These are phyloP conservation scores for Odontesthes bonariensis DNA, from an alignment of 2,113 vertebrate genomes.

Conservation along the genomic window DNA sequence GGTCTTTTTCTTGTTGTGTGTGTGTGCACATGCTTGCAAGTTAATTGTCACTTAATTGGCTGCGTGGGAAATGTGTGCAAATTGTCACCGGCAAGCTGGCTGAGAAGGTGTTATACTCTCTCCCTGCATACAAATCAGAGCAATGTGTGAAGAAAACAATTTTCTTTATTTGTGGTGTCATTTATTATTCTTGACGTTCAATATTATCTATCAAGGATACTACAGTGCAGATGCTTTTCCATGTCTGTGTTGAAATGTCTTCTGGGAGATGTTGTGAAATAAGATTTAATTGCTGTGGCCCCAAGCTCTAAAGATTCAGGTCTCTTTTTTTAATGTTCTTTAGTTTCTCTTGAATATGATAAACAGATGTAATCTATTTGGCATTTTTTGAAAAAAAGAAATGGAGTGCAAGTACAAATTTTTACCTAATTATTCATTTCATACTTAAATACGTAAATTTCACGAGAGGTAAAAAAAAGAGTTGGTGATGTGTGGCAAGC, in stretches of 20 bases:
- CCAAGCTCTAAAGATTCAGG: background rate
- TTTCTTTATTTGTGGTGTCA: background rate
- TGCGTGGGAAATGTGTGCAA: background rate
- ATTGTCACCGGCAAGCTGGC: constrained; percentile 13
- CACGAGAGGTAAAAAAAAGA: too few species aligned
- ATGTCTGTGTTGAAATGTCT: background rate
- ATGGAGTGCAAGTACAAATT: too few species aligned
- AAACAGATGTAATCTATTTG: background rate
- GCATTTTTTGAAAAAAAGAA: background rate
- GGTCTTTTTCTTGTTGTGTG: constrained; percentile 3
- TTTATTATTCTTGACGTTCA: constrained; percentile 22
- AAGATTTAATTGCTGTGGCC: background rate
- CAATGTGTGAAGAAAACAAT: constrained; percentile 5
- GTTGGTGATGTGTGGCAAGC: too few species aligned
- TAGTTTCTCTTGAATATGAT: background rate
- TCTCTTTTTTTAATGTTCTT: background rate
- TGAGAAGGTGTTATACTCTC: constrained; percentile 2
- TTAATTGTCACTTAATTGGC: background rate
- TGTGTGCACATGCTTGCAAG: background rate
- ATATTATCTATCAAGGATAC: background rate
- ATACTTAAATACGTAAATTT: too few species aligned
- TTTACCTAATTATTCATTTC: too few species aligned
- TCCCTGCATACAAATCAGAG: background rate
- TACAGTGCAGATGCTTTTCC: constrained; percentile 6
- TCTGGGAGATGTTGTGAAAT: background rate